Conservation (phyloP, 2,797 vertebrate genomes). For the Sphenopsis melanotis region DNA sequence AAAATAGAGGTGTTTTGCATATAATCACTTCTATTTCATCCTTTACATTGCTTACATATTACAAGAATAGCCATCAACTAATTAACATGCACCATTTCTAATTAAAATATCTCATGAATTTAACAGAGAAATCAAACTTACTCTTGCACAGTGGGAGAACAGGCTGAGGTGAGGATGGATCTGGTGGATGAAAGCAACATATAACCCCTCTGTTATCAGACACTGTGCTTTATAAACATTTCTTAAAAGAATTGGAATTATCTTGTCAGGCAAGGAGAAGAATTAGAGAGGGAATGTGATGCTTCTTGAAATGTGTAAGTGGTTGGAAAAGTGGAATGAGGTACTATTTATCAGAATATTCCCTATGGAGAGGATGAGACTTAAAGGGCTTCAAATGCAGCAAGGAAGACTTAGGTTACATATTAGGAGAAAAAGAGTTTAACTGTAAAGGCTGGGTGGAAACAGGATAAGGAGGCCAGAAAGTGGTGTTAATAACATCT, state of each 20-base stretch:
- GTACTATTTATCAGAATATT: background rate
- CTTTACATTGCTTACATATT: background rate
- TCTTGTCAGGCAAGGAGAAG: background rate
- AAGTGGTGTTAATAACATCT: background rate
- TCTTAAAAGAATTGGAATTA: background rate
- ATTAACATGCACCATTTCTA: background rate
- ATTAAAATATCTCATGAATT: background rate
- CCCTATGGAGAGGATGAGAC: background rate
- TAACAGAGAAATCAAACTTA: background rate
- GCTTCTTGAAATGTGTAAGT: background rate
- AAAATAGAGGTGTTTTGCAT: background rate
- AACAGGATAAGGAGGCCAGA: background rate
- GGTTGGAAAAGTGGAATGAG: background rate
- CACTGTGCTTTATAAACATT: background rate
- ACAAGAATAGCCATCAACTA: background rate
- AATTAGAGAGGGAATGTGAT: background rate
- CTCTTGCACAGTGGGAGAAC: background rate
- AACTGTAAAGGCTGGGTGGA: background rate
- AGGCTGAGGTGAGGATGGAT: background rate
- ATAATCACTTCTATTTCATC: background rate
- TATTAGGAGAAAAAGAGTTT: background rate
- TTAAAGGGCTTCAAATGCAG: background rate
- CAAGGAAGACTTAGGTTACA: background rate
- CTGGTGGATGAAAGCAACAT: background rate
- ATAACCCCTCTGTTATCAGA: background rate